Conservation (phyloP, 2,888 invertebrate species). For the Drosophila colorata region DNA sequence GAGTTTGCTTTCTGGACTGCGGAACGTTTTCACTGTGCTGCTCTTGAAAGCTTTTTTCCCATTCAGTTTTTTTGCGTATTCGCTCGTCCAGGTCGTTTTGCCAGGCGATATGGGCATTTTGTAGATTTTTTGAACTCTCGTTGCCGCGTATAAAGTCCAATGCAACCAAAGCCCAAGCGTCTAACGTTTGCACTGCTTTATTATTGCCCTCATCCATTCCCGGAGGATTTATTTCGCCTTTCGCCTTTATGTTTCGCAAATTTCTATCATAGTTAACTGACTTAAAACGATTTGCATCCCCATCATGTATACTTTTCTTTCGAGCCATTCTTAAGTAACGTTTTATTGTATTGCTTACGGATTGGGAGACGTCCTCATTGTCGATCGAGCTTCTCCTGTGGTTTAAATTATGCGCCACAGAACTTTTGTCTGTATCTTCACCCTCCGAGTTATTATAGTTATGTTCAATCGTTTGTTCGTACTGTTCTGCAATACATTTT, state of each 20-base stretch:
- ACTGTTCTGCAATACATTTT: slow-evolving; percentile 78
- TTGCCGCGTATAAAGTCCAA: slow-evolving; percentile 86
- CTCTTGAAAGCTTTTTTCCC: slow-evolving; percentile 53
- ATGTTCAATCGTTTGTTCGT: slow-evolving; percentile 64
- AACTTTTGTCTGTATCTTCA: slow-evolving; percentile 63
- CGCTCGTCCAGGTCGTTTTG: slow-evolving; percentile 73
- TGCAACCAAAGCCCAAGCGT: slow-evolving; percentile 89
- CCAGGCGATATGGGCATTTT: slow-evolving; percentile 81
- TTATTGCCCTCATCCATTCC: slow-evolving; percentile 92
- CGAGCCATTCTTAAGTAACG: slow-evolving; percentile 94
- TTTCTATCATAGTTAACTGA: slow-evolving; percentile 95
- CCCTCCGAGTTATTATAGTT: slow-evolving; percentile 68
- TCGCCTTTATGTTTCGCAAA: slow-evolving; percentile 92
- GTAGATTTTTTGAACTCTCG: slow-evolving; percentile 64
- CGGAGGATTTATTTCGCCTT: slow-evolving; percentile 90
- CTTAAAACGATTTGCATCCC: slow-evolving; percentile 91
- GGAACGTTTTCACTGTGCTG: background rate
- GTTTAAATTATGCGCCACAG: background rate
- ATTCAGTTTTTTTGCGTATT: slow-evolving; percentile 70
- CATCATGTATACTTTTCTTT: slow-evolving; percentile 91
- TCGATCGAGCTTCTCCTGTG: slow-evolving; percentile 92
- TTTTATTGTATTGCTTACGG: slow-evolving; percentile 94
- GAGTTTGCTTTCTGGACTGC: background rate
- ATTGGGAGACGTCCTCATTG: slow-evolving; percentile 93
- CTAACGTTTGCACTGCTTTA: slow-evolving; percentile 92